A percentile compares a stretch with the other conserved stretches of the same genome.
phyloP scores from a whole-genome alignment of 2,113 vertebrate genomes.

The Nannospalax galili region DNA sequence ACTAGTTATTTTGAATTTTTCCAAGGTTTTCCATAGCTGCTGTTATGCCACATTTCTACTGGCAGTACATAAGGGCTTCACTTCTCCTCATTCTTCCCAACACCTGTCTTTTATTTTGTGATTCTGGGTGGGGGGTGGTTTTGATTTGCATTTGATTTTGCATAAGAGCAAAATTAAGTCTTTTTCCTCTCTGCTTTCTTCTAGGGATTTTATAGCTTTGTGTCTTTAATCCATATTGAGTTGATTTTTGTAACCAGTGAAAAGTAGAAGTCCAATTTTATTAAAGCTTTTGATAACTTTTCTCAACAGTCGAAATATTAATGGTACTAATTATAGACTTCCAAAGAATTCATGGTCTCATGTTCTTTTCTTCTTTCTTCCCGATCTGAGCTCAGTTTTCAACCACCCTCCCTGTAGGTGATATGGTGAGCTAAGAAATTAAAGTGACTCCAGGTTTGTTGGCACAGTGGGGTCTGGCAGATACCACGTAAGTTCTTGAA shows the following conservation, averaged over 20 bases:
- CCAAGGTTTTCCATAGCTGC: neutral
- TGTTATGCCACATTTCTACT: neutral
- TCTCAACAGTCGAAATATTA: neutral
- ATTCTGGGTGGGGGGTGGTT: too few relatives aligned
- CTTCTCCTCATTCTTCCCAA: neutral
- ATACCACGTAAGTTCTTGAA: neutral
- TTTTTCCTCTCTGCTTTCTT: neutral
- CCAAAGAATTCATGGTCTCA: neutral
- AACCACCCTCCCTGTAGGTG: neutral
- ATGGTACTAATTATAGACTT: neutral
- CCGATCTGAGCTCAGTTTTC: neutral
- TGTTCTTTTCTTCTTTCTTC: neutral
- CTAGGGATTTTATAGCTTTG: neutral
- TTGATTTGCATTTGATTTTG: neutral
- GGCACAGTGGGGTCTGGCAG: neutral
- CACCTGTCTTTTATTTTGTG: neutral
- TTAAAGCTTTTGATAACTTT: conserved; percentile 15
- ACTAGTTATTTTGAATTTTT: neutral
- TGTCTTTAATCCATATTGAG: neutral
- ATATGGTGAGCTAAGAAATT: neutral
- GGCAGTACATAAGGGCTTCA: neutral
- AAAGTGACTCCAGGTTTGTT: neutral
- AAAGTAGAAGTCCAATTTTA: neutral
- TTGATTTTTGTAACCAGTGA: neutral
- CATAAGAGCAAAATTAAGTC: neutral